Evolutionary conservation across 2,113 vertebrate species (phyloP).

Genomic region (Garra rufa): DNA sequence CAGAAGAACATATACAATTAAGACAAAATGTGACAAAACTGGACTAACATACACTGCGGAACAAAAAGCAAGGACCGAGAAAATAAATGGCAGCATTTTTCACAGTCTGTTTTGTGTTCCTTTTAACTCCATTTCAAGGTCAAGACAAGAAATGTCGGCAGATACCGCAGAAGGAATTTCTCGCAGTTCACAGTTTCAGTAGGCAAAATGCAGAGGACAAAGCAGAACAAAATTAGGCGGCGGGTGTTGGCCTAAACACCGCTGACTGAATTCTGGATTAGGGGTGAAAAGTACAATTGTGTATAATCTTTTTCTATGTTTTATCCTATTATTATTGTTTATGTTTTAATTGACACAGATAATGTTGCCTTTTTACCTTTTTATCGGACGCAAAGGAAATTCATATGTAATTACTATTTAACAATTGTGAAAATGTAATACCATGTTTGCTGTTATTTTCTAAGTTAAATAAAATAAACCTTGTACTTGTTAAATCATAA

Average conservation of each 20-base stretch:
- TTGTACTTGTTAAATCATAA: neutral
- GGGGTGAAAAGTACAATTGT: neutral
- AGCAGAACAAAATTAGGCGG: neutral
- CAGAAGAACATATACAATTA: constrained; percentile 23
- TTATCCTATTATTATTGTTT: neutral
- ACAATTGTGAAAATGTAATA: constrained; percentile 1
- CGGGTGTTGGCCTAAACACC: neutral
- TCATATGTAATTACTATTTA: neutral
- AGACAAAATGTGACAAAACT: constrained; percentile 16
- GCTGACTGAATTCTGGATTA: neutral
- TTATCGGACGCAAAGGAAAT: neutral
- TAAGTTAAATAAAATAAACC: neutral
- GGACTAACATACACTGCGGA: neutral
- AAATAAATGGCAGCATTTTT: neutral
- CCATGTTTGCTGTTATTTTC: neutral
- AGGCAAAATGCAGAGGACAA: neutral
- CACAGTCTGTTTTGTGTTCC: neutral
- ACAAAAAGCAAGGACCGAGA: neutral
- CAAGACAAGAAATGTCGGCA: constrained; percentile 42
- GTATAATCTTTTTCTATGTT: neutral
- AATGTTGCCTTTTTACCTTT: neutral
- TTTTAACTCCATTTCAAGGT: constrained; percentile 45
- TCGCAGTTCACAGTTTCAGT: neutral
- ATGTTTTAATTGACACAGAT: neutral
- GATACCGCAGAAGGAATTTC: neutral